Conservation (phyloP, 2,113 vertebrate genomes). For the Hippopotamus amphibius region DNA sequence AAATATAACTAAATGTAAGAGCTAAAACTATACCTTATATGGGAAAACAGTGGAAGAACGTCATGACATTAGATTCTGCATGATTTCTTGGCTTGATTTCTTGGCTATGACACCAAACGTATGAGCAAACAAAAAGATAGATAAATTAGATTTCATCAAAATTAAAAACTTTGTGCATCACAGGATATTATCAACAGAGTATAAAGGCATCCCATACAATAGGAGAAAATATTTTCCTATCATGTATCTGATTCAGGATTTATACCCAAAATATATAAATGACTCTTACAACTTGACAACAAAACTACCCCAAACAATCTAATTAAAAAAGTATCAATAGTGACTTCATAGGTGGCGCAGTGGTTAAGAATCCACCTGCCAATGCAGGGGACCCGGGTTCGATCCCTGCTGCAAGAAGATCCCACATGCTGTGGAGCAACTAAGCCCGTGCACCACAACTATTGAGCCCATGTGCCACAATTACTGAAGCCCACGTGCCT, state of each 20-base stretch:
- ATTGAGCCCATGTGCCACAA: no score
- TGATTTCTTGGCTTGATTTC: not conserved
- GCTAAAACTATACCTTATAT: not conserved
- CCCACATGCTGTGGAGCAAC: no score
- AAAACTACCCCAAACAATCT: not conserved
- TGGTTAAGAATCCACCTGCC: no score
- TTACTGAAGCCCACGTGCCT: no score
- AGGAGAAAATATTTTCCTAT: not conserved
- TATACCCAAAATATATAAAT: not conserved
- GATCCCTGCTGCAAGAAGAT: no score
- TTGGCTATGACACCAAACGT: not conserved
- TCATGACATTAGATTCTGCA: not conserved
- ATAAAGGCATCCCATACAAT: not conserved
- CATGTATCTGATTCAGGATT: not conserved
- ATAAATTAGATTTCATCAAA: not conserved
- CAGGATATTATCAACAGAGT: not conserved
- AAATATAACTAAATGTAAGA: not conserved
- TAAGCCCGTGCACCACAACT: no score
- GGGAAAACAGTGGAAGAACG: not conserved
- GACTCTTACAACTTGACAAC: not conserved
- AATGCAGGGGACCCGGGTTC: no score
- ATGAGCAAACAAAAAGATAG: not conserved
- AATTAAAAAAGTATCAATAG: not conserved
- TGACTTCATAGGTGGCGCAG: no score
- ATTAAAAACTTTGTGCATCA: not conserved